phyloP scores from a whole-genome alignment of 1,140 invertebrate species.

The Ceratina australensis region DNA sequence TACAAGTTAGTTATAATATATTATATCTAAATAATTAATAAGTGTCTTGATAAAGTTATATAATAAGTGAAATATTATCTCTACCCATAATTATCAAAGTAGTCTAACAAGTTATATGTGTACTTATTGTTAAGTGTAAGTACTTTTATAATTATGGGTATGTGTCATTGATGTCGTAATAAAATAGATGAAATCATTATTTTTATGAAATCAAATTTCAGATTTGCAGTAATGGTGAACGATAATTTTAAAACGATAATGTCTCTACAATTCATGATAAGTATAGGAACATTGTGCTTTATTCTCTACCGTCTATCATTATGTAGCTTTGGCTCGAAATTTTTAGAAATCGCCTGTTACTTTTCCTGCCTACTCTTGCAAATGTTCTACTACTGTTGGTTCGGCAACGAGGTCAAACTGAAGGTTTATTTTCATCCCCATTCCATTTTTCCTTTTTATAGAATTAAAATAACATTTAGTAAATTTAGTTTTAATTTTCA shows the following conservation, averaged over 20 bases:
- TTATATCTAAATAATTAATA: not conserved
- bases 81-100: no score
- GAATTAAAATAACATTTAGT: no score
- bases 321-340: slow-evolving; percentile 74
- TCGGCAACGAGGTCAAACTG: slow-evolving; percentile 79
- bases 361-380: slow-evolving; percentile 57
- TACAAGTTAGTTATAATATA: slow-evolving; percentile 28
- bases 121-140: no score
- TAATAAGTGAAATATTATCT: no score
- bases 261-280: slow-evolving; percentile 47
- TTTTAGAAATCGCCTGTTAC: slow-evolving; percentile 49
- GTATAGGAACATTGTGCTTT: slow-evolving; percentile 47
- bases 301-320: slow-evolving; percentile 45
- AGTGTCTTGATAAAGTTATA: no score
- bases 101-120: no score
- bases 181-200: no score
- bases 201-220: slow-evolving; percentile 8
- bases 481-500: no score
- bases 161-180: no score
- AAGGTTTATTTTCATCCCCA: slow-evolving; percentile 22
- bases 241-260: slow-evolving; percentile 46
- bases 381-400: slow-evolving; percentile 81
- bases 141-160: no score
- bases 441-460: not conserved
- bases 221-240: slow-evolving; percentile 44